These are phyloP conservation scores for Melanocharis versteri DNA, from an alignment of 2,113 vertebrate species.

Conservation along the genomic window DNA sequence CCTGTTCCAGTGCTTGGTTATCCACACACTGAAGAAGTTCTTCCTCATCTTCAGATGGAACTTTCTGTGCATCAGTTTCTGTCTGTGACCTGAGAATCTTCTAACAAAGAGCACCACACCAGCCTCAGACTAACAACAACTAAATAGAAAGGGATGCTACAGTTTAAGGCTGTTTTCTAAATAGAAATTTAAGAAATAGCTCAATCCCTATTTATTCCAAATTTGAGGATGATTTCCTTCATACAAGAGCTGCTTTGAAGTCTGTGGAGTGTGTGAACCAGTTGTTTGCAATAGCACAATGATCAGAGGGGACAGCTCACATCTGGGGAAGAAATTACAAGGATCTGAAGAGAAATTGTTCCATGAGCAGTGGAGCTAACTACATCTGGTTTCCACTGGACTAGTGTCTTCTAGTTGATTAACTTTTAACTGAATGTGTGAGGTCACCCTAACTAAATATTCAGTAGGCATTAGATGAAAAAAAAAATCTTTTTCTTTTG, in stretches of 20 bases:
- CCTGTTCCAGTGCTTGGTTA: neutral
- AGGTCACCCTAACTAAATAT: neutral
- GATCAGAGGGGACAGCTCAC: neutral
- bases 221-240: neutral
- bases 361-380: neutral
- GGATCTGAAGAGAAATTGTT: neutral
- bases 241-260: neutral
- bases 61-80: neutral
- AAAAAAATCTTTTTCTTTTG: neutral
- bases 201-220: neutral
- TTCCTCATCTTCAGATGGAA: neutral
- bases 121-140: neutral
- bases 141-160: neutral
- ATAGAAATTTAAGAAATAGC: neutral
- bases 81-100: neutral
- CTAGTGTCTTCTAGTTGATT: neutral
- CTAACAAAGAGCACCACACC: neutral
- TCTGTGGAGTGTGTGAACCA: neutral
- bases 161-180: neutral
- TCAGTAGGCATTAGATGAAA: neutral
- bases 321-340: neutral
- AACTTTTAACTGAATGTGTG: neutral
- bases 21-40: neutral
- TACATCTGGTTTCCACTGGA: neutral
- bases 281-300: neutral